These are phyloP conservation scores for Periparus ater DNA, from an alignment of 2,797 vertebrate species.

Conservation along the genomic window DNA sequence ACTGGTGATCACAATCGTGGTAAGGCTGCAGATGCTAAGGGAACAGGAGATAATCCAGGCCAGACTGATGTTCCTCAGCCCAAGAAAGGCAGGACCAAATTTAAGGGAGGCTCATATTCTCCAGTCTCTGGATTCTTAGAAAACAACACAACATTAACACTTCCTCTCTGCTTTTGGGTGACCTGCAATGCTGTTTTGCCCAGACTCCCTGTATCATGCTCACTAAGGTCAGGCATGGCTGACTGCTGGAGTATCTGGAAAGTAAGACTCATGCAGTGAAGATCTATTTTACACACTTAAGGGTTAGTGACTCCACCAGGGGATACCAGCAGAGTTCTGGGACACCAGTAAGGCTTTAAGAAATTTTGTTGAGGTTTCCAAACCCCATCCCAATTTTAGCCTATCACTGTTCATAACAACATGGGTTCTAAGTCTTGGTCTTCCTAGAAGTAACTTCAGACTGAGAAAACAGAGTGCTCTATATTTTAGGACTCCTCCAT, in stretches of 20 bases:
- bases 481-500: neutral
- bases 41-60: neutral
- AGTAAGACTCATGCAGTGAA: neutral
- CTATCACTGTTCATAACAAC: neutral
- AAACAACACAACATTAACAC: neutral
- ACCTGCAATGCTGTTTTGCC: neutral
- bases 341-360: neutral
- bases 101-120: neutral
- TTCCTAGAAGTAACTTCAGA: neutral
- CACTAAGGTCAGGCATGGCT: neutral
- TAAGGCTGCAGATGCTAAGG: neutral
- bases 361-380: neutral
- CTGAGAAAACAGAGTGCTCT: neutral
- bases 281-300: neutral
- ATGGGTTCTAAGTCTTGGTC: neutral
- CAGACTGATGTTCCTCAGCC: neutral
- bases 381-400: fast-evolving
- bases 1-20: fast-evolving
- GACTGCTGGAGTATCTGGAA: neutral
- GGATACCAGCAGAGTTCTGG: neutral
- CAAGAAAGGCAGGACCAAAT: neutral
- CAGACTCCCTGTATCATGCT: neutral
- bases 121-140: neutral
- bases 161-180: neutral
- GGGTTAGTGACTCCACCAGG: neutral